Conservation (phyloP, 2,888 invertebrate genomes). For the Parnassius smintheus region DNA sequence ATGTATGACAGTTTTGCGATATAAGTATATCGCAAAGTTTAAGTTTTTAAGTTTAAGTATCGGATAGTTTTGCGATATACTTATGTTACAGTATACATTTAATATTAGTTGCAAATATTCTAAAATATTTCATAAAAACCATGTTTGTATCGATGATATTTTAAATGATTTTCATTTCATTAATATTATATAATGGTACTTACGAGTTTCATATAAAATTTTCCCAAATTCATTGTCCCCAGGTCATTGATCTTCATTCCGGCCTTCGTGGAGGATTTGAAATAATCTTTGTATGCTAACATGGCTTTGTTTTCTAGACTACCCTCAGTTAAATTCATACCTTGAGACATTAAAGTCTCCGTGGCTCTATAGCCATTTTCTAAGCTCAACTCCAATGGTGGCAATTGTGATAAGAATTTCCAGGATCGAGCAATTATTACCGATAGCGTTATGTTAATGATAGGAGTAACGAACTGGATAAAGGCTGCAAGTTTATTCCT, state of each 20-base stretch:
- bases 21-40: too few species aligned
- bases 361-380: constrained; percentile 62
- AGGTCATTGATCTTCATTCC: constrained; percentile 58
- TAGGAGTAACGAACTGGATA: constrained; percentile 69
- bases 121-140: too few species aligned
- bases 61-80: too few species aligned
- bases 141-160: too few species aligned
- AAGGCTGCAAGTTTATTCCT: constrained; percentile 63
- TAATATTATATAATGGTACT: constrained; percentile 29
- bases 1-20: too few species aligned
- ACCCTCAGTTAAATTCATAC: constrained; percentile 43
- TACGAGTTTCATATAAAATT: constrained; percentile 72
- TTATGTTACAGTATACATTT: too few species aligned
- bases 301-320: constrained; percentile 52
- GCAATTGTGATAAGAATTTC: constrained; percentile 79
- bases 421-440: constrained; percentile 69
- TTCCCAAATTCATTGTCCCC: constrained; percentile 55
- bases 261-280: constrained; percentile 49
- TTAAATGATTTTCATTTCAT: too few species aligned
- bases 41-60: too few species aligned
- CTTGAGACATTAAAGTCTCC: constrained; percentile 58
- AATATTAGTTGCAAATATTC: too few species aligned
- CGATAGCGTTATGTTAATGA: constrained; percentile 69
- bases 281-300: constrained; percentile 60
- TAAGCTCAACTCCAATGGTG: constrained; percentile 80